phyloP scores from a whole-genome alignment of 2,113 vertebrate species.

The Crotalus tigris region DNA sequence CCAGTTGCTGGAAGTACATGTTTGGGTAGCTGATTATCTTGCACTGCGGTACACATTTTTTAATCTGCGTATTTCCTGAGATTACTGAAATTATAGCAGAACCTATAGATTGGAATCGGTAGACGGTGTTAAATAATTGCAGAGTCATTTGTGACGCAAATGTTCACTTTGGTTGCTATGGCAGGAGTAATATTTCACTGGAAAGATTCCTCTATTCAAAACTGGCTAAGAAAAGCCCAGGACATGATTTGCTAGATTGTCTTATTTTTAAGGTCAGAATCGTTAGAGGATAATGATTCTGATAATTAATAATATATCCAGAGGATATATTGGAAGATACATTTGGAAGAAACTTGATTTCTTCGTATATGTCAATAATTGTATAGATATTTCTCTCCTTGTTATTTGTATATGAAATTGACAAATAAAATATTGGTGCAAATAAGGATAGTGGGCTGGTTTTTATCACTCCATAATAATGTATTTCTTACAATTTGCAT shows the following conservation, averaged over 20 bases:
- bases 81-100: neutral
- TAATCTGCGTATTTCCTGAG: neutral
- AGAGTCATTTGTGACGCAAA: neutral
- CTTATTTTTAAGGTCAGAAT: neutral
- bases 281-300: neutral
- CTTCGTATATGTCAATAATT: neutral
- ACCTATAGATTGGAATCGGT: neutral
- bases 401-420: neutral
- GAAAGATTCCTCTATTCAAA: neutral
- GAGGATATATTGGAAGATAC: neutral
- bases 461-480: neutral
- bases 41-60: neutral
- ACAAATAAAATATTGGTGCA: neutral
- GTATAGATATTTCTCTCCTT: neutral
- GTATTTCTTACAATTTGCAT: neutral
- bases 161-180: neutral
- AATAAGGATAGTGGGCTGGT: neutral
- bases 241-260: neutral
- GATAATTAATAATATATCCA: too few species aligned
- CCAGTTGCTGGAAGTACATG: neutral
- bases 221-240: neutral
- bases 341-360: neutral
- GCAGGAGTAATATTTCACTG: neutral
- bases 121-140: neutral
- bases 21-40: neutral